phyloP scores from a whole-genome alignment of 2,113 vertebrate genomes.

The Phocoena phocoena region DNA sequence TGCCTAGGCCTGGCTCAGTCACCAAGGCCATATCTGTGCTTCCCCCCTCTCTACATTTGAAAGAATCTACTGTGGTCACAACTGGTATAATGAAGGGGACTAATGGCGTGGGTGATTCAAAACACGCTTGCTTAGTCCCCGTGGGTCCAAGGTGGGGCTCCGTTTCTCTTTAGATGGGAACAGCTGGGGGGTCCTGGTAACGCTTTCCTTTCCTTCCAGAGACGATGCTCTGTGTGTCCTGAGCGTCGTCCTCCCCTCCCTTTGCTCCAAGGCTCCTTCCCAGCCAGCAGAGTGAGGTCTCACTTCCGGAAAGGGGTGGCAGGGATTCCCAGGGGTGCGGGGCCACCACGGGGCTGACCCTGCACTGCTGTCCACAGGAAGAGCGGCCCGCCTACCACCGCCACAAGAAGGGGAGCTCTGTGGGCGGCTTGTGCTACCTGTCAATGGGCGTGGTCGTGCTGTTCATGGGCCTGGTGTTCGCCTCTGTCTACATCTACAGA shows the following conservation, averaged over 20 bases:
- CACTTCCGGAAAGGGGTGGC: not conserved
- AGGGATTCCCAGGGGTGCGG: accelerated
- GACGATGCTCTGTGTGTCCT: too few relatives aligned
- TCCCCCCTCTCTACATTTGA: not conserved
- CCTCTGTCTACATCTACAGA: constrained; percentile 94
- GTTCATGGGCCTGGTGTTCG: constrained; percentile 92
- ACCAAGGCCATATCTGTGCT: accelerated
- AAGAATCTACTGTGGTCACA: not conserved
- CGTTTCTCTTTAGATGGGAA: not conserved
- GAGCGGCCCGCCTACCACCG: constrained; percentile 82
- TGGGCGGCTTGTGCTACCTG: constrained; percentile 93
- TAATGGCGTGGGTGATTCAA: not conserved
- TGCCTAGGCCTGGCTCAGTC: not conserved
- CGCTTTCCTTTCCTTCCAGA: not conserved
- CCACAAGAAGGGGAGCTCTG: constrained; percentile 83
- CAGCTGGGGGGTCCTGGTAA: not conserved
- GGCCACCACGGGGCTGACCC: not conserved
- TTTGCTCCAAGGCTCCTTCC: not conserved
- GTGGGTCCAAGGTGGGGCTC: not conserved
- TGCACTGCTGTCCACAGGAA: constrained; percentile 67
- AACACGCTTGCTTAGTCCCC: not conserved
- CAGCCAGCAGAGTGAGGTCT: too few relatives aligned
- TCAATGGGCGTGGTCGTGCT: constrained; percentile 91
- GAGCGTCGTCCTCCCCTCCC: not conserved
- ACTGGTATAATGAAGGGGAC: not conserved